Evolutionary conservation across 2,113 vertebrate species (phyloP).

Genomic region (Thryonomys swinderianus): DNA sequence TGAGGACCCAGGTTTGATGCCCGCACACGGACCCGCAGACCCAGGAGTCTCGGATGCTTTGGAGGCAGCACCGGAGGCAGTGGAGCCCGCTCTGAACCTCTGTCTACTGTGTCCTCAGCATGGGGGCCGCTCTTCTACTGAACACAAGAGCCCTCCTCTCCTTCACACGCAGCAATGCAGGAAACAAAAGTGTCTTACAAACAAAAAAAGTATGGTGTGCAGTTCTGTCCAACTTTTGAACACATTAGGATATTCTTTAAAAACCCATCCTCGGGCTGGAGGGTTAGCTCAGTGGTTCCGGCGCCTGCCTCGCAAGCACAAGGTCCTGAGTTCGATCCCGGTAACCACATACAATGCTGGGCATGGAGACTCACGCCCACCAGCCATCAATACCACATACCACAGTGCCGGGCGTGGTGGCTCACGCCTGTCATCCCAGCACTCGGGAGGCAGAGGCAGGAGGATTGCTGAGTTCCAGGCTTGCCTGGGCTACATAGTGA

Average conservation of each 20-base stretch:
- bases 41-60: rapidly evolving
- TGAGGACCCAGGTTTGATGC: not conserved
- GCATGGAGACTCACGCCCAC: too few species aligned
- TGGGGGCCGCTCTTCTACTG: not conserved
- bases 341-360: too few species aligned
- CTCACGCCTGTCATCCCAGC: too few species aligned
- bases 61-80: rapidly evolving
- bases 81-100: not conserved
- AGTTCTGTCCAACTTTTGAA: too few species aligned
- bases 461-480: too few species aligned
- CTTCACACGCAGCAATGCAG: not conserved
- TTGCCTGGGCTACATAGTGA: too few species aligned
- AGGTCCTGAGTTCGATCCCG: too few species aligned
- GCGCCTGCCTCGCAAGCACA: too few species aligned
- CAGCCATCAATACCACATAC: too few species aligned
- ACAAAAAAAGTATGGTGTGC: not conserved
- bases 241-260: not conserved
- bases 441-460: too few species aligned
- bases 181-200: not conserved
- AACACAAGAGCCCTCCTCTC: not conserved
- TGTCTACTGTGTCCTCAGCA: rapidly evolving
- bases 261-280: not conserved
- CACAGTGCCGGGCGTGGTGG: too few species aligned
- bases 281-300: too few species aligned
- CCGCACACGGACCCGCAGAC: not conserved